Percentiles rank a stretch among this genome's conserved stretches.
phyloP scores from a whole-genome alignment of 1,140 invertebrate genomes.

The Ceratina australensis region DNA sequence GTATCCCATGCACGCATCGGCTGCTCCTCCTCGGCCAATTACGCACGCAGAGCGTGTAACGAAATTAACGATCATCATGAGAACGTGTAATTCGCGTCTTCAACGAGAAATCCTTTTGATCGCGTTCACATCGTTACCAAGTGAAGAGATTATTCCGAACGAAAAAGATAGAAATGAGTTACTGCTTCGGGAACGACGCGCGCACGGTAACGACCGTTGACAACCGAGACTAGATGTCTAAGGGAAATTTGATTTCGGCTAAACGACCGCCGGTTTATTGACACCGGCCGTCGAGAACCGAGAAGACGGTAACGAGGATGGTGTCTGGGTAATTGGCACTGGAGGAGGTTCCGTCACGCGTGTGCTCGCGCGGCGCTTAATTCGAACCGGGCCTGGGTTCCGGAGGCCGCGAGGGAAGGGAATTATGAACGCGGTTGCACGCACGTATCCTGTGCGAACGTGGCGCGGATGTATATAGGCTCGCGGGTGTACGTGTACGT shows the following conservation, averaged over 20 bases:
- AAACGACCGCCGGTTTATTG: slow-evolving; percentile 41
- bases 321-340: slow-evolving; percentile 53
- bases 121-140: not conserved
- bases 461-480: not conserved
- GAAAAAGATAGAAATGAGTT: too few relatives aligned
- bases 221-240: not conserved
- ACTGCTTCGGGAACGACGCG: too few relatives aligned
- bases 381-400: slow-evolving; percentile 38
- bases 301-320: slow-evolving; percentile 25
- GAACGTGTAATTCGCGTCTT: slow-evolving; percentile 3
- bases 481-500: not conserved
- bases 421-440: slow-evolving; percentile 56
- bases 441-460: slow-evolving; percentile 7
- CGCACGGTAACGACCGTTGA: too few relatives aligned
- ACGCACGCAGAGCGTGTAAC: not conserved
- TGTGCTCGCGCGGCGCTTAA: slow-evolving; percentile 55
- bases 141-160: too few relatives aligned
- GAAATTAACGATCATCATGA: slow-evolving; percentile 19
- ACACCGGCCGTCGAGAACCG: slow-evolving; percentile 34
- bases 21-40: not conserved
- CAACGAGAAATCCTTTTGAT: not conserved
- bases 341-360: slow-evolving; percentile 44
- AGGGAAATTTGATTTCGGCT: slow-evolving; percentile 33
- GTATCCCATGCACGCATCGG: not conserved
- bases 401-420: slow-evolving; percentile 17